A percentile compares a stretch with the other conserved stretches of the same genome.
These are phyloP conservation scores for Lochmaea capreae DNA, from an alignment of 2,888 invertebrate genomes.

Conservation along the genomic window DNA sequence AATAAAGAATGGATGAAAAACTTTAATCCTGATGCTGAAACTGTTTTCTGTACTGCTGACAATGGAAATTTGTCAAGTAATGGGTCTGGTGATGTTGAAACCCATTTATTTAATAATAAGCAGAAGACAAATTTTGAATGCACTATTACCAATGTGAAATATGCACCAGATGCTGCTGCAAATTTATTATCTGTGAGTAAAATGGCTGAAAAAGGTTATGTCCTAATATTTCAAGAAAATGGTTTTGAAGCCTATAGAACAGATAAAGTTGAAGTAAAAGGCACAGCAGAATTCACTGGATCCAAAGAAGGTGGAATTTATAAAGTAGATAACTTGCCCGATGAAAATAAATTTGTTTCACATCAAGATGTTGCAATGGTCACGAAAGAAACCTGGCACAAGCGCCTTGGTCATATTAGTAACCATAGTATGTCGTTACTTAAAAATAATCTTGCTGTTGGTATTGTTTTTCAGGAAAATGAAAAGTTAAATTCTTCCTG, in stretches of 20 bases:
- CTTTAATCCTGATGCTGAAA: not conserved
- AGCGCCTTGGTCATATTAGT: not conserved
- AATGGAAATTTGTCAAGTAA: not conserved
- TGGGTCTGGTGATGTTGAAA: not conserved
- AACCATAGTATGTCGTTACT: no score
- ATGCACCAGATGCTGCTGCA: slow-evolving; percentile 2
- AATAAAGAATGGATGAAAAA: slow-evolving; percentile 7
- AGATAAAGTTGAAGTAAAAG: not conserved
- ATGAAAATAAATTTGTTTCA: no score
- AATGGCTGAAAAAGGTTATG: not conserved
- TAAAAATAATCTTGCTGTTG: no score
- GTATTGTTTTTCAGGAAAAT: no score
- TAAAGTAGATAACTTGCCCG: not conserved
- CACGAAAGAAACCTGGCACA: not conserved
- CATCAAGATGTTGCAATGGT: no score
- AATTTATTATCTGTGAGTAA: slow-evolving; percentile 5
- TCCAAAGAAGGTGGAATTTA: slow-evolving; percentile 7
- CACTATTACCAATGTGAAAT: slow-evolving; percentile 14
- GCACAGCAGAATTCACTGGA: not conserved
- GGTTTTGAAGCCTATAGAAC: slow-evolving; percentile 7
- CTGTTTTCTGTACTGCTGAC: slow-evolving; percentile 1
- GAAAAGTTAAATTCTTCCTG: no score
- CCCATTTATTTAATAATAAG: not conserved
- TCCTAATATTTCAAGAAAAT: not conserved
- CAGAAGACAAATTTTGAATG: not conserved